Conservation (phyloP, 2,888 invertebrate genomes). For the Fragum sueziense region DNA sequence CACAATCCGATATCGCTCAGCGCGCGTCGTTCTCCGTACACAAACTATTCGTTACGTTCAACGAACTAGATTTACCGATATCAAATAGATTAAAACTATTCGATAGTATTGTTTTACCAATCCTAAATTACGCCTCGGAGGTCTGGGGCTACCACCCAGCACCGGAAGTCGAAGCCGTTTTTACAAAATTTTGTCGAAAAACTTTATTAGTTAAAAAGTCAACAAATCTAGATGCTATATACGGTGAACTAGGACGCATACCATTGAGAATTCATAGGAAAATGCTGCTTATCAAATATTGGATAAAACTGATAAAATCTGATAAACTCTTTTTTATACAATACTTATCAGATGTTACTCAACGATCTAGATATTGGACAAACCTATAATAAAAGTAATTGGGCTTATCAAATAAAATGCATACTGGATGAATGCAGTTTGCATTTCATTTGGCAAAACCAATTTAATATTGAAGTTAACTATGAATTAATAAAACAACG, state of each 20-base stretch:
- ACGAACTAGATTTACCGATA: conserved; percentile 4
- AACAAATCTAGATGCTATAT: neutral
- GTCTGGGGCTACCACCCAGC: neutral
- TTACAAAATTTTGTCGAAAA: conserved; percentile 16
- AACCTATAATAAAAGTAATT: neutral
- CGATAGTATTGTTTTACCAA: no score
- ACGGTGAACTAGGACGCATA: conserved; percentile 8
- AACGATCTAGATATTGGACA: neutral
- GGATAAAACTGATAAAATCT: neutral
- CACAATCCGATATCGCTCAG: no score
- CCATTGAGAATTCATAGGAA: neutral
- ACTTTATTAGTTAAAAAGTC: neutral
- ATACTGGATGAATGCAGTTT: neutral
- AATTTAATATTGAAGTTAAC: neutral
- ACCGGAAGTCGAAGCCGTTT: neutral
- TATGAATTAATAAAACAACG: neutral
- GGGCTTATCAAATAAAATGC: neutral
- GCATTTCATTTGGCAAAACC: neutral
- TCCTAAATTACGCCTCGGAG: conserved; percentile 1
- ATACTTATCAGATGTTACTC: neutral
- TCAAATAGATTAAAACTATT: no score
- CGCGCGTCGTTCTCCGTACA: neutral
- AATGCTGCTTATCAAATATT: conserved; percentile 6
- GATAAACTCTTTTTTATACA: neutral
- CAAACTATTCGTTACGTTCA: no score